phyloP scores from a whole-genome alignment of 2,797 vertebrate species.

The Euthynnus affinis region DNA sequence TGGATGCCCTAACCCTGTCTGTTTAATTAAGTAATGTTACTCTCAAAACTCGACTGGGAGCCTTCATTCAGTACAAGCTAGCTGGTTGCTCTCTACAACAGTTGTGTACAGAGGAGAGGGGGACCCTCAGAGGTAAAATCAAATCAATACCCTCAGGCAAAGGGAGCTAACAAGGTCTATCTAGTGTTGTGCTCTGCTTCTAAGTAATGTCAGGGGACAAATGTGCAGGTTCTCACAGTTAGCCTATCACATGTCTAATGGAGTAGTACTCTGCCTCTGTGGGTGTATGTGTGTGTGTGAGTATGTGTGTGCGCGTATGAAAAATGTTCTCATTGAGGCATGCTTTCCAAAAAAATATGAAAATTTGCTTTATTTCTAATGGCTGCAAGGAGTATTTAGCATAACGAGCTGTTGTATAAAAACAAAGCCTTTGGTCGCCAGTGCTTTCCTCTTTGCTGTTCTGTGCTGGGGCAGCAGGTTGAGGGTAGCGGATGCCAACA shows the following conservation, averaged over 20 bases:
- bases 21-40: slow-evolving; percentile 76
- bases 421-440: too few species aligned
- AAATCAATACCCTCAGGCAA: slow-evolving; percentile 79
- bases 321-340: too few species aligned
- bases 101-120: slow-evolving; percentile 40
- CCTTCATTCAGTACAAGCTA: slow-evolving; percentile 62
- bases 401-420: too few species aligned
- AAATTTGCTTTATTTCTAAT: too few species aligned
- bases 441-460: too few species aligned
- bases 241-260: slow-evolving; percentile 62
- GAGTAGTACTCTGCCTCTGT: slow-evolving; percentile 18
- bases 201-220: slow-evolving; percentile 74
- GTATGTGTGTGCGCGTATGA: background rate
- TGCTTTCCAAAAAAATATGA: too few species aligned
- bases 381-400: too few species aligned
- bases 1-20: slow-evolving; percentile 51
- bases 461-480: too few species aligned
- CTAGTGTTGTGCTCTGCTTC: slow-evolving; percentile 66
- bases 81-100: slow-evolving; percentile 36
- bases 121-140: slow-evolving; percentile 72
- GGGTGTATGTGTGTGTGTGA: background rate
- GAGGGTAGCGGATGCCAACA: too few species aligned
- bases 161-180: slow-evolving; percentile 79
- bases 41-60: slow-evolving; percentile 51
- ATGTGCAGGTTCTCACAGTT: slow-evolving; percentile 49